phyloP scores from a whole-genome alignment of 2,113 vertebrate species.

The Ellobius talpinus region DNA sequence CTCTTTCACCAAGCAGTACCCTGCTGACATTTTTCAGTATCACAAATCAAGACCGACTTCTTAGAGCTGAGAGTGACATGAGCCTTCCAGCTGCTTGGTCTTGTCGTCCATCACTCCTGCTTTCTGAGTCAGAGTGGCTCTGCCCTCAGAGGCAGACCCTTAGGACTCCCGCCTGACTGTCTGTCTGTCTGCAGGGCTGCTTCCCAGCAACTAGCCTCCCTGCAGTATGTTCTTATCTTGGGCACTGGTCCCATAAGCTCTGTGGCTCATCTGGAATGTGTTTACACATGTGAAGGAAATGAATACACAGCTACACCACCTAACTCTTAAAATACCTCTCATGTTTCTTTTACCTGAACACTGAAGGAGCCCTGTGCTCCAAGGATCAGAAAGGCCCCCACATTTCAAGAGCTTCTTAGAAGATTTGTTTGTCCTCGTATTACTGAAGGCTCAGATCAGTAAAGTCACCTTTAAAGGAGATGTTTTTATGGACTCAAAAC shows the following conservation, averaged over 20 bases:
- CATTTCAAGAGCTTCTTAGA: not conserved
- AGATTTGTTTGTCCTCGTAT: conserved; percentile 33
- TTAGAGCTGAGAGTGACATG: not conserved
- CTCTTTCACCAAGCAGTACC: not conserved
- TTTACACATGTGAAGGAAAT: not conserved
- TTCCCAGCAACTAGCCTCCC: accelerated
- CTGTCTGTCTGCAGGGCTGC: not conserved
- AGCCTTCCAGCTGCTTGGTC: not conserved
- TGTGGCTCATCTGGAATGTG: not conserved
- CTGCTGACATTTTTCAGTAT: not conserved
- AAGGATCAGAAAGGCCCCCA: not conserved
- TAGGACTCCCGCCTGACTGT: not conserved
- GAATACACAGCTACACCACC: not conserved
- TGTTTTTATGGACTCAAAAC: conserved; percentile 62
- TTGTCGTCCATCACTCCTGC: not conserved
- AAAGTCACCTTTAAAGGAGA: conserved; percentile 39
- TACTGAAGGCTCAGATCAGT: not conserved
- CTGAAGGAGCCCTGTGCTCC: not conserved
- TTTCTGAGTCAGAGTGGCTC: not conserved
- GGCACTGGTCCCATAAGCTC: not conserved
- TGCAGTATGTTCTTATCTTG: not conserved
- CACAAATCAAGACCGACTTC: not conserved
- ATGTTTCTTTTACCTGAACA: not conserved
- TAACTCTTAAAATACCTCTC: conserved; percentile 9
- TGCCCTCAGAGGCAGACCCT: not conserved